Conservation (phyloP, 2,797 vertebrate genomes). For the Pteronotus mesoamericanus region DNA sequence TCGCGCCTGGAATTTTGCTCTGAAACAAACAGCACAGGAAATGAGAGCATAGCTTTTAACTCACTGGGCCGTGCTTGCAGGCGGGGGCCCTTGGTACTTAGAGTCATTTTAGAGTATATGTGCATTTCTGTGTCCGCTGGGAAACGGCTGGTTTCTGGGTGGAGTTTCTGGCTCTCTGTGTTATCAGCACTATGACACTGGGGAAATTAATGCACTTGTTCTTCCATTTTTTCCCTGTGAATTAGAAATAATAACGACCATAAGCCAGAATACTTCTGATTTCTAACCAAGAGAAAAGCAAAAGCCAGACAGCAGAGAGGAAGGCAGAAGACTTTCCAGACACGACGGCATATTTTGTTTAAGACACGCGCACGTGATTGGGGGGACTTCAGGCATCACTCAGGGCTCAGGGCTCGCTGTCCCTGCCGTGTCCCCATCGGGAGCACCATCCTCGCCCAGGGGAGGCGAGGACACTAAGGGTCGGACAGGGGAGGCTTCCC, state of each 20-base stretch:
- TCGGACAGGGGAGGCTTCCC: background rate
- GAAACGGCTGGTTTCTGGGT: background rate
- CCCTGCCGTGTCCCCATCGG: no score
- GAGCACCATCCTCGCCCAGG: no score
- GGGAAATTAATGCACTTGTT: background rate
- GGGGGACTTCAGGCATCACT: no score
- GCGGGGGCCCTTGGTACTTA: background rate
- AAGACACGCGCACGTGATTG: background rate
- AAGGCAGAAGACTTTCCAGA: accelerated
- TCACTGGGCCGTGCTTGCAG: background rate
- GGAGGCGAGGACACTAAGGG: background rate
- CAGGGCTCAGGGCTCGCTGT: no score
- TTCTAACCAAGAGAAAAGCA: background rate
- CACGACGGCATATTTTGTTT: background rate
- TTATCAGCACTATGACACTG: background rate
- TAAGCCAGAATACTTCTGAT: background rate
- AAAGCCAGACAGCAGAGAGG: background rate
- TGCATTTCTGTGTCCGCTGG: background rate
- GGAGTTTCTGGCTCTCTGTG: background rate
- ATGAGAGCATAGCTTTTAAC: background rate
- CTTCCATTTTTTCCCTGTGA: background rate
- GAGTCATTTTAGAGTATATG: background rate
- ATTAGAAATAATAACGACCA: background rate
- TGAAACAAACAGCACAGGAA: background rate
- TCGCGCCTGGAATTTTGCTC: background rate